These are phyloP conservation scores for Agapornis canus DNA, from an alignment of 2,797 vertebrate genomes.

Conservation along the genomic window DNA sequence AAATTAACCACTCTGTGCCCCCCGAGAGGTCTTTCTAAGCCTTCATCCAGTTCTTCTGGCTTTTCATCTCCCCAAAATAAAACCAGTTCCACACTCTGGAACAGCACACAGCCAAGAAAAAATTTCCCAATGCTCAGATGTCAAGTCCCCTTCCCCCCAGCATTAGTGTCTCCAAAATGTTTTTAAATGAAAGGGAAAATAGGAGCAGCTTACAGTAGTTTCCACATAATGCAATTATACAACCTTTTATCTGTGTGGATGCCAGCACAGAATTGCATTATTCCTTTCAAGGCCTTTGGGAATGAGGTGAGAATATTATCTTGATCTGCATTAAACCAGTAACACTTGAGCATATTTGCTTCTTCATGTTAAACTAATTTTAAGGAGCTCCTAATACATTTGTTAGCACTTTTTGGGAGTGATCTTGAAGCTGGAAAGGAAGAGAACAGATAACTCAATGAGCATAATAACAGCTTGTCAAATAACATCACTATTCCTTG, in stretches of 20 bases:
- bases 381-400: constrained; percentile 30
- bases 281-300: constrained; percentile 1
- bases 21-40: constrained; percentile 5
- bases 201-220: constrained; percentile 15
- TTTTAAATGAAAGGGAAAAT: constrained; percentile 19
- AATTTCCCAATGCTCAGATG: not conserved
- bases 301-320: constrained; percentile 44
- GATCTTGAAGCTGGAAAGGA: constrained; percentile 9
- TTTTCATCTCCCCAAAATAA: constrained; percentile 24
- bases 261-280: constrained; percentile 9
- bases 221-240: constrained; percentile 42
- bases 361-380: constrained; percentile 29
- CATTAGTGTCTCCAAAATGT: constrained; percentile 35
- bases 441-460: not conserved
- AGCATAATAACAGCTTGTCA: not conserved
- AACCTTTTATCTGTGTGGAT: constrained; percentile 29
- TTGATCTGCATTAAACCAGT: constrained; percentile 44
- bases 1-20: not conserved
- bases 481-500: constrained; percentile 1
- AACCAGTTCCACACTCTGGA: not conserved
- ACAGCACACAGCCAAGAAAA: not conserved
- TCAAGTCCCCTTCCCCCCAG: not conserved
- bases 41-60: not conserved
- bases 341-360: constrained; percentile 37
- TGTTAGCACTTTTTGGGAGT: constrained; percentile 12